Percentiles rank a stretch among this genome's conserved stretches.
Conservation (phyloP, 2,888 invertebrate genomes). For the Craniophora ligustri region DNA sequence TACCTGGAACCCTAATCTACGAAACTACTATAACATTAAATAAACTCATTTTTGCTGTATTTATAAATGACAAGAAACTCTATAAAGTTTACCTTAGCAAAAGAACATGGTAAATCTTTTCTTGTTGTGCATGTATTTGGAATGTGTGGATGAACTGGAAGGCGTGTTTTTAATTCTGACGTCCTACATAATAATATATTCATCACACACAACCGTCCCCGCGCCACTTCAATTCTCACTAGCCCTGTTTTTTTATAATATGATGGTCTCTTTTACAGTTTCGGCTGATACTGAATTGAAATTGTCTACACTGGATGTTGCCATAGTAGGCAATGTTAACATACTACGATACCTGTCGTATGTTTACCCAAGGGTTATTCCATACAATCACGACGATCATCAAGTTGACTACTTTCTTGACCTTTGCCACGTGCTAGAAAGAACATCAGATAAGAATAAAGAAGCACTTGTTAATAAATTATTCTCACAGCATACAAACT, state of each 20-base stretch:
- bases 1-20: no score
- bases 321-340: conserved; percentile 92
- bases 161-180: no score
- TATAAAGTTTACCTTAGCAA: no score
- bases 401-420: conserved; percentile 91
- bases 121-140: no score
- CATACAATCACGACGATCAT: conserved; percentile 87
- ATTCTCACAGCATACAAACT: conserved; percentile 68
- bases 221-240: no score
- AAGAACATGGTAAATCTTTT: no score
- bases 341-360: conserved; percentile 91
- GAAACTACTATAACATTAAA: no score
- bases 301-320: conserved; percentile 87
- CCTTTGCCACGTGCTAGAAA: conserved; percentile 88
- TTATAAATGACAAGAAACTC: no score
- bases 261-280: conserved; percentile 77
- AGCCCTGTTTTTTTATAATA: neutral
- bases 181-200: no score
- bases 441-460: conserved; percentile 75
- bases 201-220: no score
- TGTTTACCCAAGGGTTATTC: conserved; percentile 80
- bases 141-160: no score
- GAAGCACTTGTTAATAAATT: conserved; percentile 71
- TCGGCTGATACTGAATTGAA: conserved; percentile 88
- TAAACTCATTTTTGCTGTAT: no score